phyloP scores from a whole-genome alignment of 1,140 invertebrate species.

The Psilanteris sp. region DNA sequence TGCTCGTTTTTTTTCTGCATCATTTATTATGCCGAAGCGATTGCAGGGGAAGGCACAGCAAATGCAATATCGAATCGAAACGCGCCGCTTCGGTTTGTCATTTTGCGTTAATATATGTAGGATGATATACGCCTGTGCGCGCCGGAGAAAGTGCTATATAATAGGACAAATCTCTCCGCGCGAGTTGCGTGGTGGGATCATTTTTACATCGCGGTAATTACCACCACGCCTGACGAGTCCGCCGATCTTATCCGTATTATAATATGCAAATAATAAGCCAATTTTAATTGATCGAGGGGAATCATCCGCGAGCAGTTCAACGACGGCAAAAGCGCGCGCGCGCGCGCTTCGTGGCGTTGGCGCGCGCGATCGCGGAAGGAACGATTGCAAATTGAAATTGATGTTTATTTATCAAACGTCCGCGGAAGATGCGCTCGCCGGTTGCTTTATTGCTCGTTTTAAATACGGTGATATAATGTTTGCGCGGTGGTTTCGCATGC shows the following conservation, averaged over 20 bases:
- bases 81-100: slow-evolving; percentile 40
- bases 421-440: neutral
- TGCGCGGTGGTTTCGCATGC: slow-evolving; percentile 25
- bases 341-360: too few relatives aligned
- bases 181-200: slow-evolving; percentile 36
- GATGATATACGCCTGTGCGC: slow-evolving; percentile 50
- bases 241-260: slow-evolving; percentile 15
- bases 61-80: slow-evolving; percentile 46
- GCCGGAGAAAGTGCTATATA: slow-evolving; percentile 56
- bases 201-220: slow-evolving; percentile 42
- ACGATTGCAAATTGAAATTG: neutral
- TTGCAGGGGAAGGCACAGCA: slow-evolving; percentile 44
- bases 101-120: slow-evolving; percentile 51
- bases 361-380: slow-evolving; percentile 13
- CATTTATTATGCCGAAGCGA: too few relatives aligned
- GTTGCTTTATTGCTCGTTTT: slow-evolving; percentile 3
- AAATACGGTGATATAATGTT: slow-evolving; percentile 18
- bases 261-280: slow-evolving; percentile 29
- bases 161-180: slow-evolving; percentile 55
- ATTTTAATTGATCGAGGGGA: slow-evolving; percentile 17
- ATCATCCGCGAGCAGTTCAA: slow-evolving; percentile 4
- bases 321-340: too few relatives aligned
- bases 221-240: slow-evolving; percentile 25
- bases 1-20: slow-evolving; percentile 45
- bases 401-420: slow-evolving; percentile 4